Base-by-base conservation (phyloP, 1,140 invertebrate species). In the Harlomillsia oculata region DNA sequence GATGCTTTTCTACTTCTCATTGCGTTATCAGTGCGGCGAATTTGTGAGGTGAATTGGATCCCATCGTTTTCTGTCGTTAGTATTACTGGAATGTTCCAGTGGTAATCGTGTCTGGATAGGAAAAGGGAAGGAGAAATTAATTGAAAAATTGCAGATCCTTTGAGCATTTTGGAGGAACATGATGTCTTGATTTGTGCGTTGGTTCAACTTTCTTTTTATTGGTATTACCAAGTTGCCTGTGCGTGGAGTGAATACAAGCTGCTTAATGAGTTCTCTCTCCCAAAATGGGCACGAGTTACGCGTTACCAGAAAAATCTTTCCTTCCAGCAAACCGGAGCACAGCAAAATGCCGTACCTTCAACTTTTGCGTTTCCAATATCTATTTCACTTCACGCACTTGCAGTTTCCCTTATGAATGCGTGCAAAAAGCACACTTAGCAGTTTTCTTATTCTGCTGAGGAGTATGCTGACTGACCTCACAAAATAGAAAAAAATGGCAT, bases 161-260 rank as follows among this genome's bases (percentile, higher is more conserved):
- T 36, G 30, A 43, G 40, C 55, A 62, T 62, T 58, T 58, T 45
- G 44, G n/a, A 25, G 29, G 45, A 62, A 63, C 54, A 60, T 59
- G 62, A 63, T 63, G 62, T 63, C 62, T 63, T 63, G 62, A 63
- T 63, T 63, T 63, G 57, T 63, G 57, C 53, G 23, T 49, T n/a
- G n/a, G n/a, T 50, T 49, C 50, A 18, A 54, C 53, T 34, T 56
- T 56, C 39, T 48, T 57, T 62, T 62, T 62, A 60, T 60, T 60
- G 54, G 53, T 53, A 54, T 54, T 53, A 53, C 51, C 36, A 51
- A 54, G 46, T 36, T 37, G 52, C 46, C 32, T 18, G 36, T 51
- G 50, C 62, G 62, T 63, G 62, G 53, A 46, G 32, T 46, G 62
- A 63, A 59, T 63, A 63, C 62, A 63, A 63, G 62, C 57, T 63